Evolutionary conservation across 1,140 invertebrate species (phyloP), one percentile per base, ranked within the genome.

Genomic region (Samia ricini): DNA sequence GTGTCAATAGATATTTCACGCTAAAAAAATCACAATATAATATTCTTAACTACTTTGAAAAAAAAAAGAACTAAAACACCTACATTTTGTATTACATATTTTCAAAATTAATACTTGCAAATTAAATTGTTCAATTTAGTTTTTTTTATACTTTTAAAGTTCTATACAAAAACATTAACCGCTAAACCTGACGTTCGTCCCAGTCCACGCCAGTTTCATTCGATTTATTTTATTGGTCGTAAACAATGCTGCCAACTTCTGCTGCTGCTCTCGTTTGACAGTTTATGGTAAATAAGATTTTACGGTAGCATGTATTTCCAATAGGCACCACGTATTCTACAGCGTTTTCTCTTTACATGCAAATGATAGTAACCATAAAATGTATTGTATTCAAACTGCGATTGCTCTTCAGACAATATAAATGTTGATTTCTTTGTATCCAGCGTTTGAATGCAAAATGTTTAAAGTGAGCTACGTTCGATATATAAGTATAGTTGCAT

Each of bases 201-300:
- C 51, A 49, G 56, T 50, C 50, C 18, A 59, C 72, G 74, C 70
- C 68, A 68, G 70, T 77, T 74, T 78, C 73, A 78, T 81, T 87
- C 85, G 77, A 85, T 88, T 88, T 89, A 88, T 83, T 87, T 89
- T 87, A 89, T 84, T 63, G 83, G 66, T 76, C 85, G 75, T 89
- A 89, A 88, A 88, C 78, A 87, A 85, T 74, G 71, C 74, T 72
- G 72, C 72, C 76, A 76, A 86, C 82, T 87, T 74, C 74, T 83
- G 79, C 78, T 83, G 79, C 78, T 77, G 79, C 79, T 80, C 80
- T 72, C 77, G 72, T 80, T 85, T 74, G 68, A 77, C 66, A 77
- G 71, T 89, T 88, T 89, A 89, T 85, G 77, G 78, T 86, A 80
- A 84, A 85, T 85, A 85, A 84, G 76, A 80, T 84, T 87, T 82